phyloP scores from a whole-genome alignment of 2,797 vertebrate species.

The Silurus aristotelis region DNA sequence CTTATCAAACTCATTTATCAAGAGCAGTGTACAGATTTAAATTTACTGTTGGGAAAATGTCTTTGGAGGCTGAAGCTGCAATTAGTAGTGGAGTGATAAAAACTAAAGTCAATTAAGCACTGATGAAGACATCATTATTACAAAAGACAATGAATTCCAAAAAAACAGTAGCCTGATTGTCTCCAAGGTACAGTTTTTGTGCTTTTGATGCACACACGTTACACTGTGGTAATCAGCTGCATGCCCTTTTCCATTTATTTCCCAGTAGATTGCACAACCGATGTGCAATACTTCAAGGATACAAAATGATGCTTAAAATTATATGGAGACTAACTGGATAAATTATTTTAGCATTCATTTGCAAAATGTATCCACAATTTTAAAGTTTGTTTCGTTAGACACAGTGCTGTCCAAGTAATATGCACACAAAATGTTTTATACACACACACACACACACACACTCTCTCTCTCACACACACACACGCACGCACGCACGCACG shows the following conservation, averaged over 20 bases:
- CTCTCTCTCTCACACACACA: too few relatives aligned
- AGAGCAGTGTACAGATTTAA: neutral
- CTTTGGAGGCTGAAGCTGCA: neutral
- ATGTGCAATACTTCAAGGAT: neutral
- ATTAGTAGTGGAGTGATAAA: neutral
- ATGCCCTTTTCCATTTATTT: neutral
- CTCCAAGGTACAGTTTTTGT: neutral
- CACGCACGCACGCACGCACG: too few relatives aligned
- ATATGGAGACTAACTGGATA: neutral
- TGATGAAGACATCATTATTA: neutral
- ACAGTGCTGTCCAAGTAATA: neutral
- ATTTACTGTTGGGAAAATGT: slow-evolving; percentile 1
- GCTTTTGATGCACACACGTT: neutral
- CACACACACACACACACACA: neutral
- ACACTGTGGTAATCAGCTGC: neutral
- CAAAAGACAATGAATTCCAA: neutral
- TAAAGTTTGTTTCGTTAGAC: neutral
- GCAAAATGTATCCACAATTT: neutral
- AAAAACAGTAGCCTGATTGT: neutral
- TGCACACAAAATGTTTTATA: neutral
- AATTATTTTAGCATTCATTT: neutral
- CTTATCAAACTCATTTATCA: slow-evolving; percentile 12
- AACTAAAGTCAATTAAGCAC: neutral
- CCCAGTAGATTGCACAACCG: neutral
- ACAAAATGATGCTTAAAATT: neutral